Conservation (phyloP, 2,113 vertebrate species). For the Acrocephalus arundinaceus region DNA sequence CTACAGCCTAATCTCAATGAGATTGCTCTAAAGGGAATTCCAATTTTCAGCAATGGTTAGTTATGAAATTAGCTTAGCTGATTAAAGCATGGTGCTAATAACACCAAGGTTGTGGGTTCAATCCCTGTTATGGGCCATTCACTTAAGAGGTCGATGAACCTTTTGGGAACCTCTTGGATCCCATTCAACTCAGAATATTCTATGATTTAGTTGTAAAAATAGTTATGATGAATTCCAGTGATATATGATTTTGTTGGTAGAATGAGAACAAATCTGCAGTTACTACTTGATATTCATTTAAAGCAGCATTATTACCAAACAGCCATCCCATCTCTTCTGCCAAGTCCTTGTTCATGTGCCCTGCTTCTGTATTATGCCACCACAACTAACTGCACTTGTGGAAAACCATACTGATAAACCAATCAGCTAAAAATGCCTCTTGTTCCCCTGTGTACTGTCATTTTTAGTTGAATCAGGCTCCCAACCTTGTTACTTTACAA, state of each 20-base stretch:
- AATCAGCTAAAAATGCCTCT: neutral
- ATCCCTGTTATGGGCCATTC: neutral
- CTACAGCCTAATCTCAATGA: neutral
- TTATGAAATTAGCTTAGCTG: neutral
- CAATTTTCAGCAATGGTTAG: neutral
- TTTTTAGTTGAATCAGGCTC: neutral
- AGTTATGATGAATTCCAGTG: neutral
- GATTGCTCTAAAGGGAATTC: neutral
- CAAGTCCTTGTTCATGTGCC: neutral
- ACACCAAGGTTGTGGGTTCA: neutral
- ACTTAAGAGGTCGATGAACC: too few relatives aligned
- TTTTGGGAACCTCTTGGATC: neutral
- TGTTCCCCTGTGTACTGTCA: neutral
- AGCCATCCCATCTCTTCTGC: neutral
- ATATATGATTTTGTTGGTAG: neutral
- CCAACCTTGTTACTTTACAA: neutral
- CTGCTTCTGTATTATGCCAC: neutral
- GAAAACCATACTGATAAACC: neutral
- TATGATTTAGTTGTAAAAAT: neutral
- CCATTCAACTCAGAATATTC: neutral
- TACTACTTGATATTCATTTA: neutral
- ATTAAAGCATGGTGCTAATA: neutral
- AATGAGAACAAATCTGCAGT: neutral
- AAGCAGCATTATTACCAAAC: neutral
- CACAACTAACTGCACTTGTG: neutral